Evolutionary conservation across 2,888 invertebrate genomes (phyloP).

Genomic region (Ecdyonurus torrentis): DNA sequence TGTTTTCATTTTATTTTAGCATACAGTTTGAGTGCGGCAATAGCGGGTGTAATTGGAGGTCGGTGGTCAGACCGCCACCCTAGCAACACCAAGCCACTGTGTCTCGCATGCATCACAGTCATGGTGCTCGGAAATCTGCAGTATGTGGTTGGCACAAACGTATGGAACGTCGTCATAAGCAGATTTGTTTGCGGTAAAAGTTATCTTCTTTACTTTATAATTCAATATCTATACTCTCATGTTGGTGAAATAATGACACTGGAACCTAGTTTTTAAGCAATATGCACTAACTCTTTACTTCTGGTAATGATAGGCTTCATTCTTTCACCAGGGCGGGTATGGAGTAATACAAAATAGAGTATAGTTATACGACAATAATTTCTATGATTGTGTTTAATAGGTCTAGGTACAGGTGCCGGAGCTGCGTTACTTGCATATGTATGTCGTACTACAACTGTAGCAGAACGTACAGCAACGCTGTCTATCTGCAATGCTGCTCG

Average conservation of each 20-base stretch:
- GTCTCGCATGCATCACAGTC: conserved; percentile 22
- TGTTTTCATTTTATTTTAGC: conserved; percentile 16
- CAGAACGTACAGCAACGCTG: conserved; percentile 25
- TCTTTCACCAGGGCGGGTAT: no score
- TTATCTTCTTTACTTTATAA: neutral
- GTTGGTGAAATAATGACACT: no score
- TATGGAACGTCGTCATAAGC: conserved; percentile 24
- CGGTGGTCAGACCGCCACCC: conserved; percentile 23
- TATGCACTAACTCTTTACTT: no score
- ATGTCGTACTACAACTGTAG: conserved; percentile 23
- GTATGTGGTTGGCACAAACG: conserved; percentile 26
- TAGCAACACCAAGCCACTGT: conserved; percentile 17
- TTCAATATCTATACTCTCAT: no score
- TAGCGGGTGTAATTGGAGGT: conserved; percentile 26
- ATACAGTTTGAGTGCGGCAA: conserved; percentile 25
- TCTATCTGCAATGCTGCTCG: conserved; percentile 25
- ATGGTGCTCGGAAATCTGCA: conserved; percentile 25
- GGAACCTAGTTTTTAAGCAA: no score
- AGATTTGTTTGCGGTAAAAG: conserved; percentile 25
- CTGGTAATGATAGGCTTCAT: no score
- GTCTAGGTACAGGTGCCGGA: conserved; percentile 24
- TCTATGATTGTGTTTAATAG: no score
- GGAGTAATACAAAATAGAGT: no score
- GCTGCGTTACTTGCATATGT: conserved; percentile 27
- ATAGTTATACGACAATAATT: no score